phyloP scores from a whole-genome alignment of 2,113 vertebrate species.

The Lynx canadensis region DNA sequence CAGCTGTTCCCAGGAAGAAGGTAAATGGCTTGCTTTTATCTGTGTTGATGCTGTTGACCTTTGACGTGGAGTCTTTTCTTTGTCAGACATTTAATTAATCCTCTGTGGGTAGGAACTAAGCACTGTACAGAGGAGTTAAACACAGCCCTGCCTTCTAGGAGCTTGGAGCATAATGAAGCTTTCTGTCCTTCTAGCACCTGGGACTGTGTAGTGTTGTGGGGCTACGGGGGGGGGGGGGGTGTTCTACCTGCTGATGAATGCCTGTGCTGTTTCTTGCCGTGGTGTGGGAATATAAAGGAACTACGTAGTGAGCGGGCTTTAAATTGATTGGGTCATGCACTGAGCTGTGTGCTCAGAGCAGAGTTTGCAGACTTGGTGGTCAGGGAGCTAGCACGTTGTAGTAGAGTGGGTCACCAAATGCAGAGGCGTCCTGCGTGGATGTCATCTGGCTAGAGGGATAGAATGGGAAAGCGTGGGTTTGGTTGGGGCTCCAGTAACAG shows the following conservation, averaged over 20 bases:
- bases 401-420: rapidly evolving
- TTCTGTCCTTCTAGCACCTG: not conserved
- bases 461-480: not conserved
- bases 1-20: not conserved
- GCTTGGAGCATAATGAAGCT: not conserved
- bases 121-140: too few relatives aligned
- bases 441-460: not conserved
- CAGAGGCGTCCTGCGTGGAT: rapidly evolving
- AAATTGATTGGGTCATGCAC: not conserved
- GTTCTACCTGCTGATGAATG: not conserved
- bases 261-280: not conserved
- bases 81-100: not conserved
- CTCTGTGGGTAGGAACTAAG: not conserved
- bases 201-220: not conserved
- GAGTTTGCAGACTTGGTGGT: not conserved
- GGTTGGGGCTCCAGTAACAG: rapidly evolving
- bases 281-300: not conserved
- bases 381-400: not conserved
- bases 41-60: not conserved
- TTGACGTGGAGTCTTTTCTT: not conserved
- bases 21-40: not conserved
- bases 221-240: not conserved
- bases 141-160: not conserved
- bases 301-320: rapidly evolving
- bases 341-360: rapidly evolving